phyloP scores from a whole-genome alignment of 1,140 invertebrate species.

The Achroia grisella region DNA sequence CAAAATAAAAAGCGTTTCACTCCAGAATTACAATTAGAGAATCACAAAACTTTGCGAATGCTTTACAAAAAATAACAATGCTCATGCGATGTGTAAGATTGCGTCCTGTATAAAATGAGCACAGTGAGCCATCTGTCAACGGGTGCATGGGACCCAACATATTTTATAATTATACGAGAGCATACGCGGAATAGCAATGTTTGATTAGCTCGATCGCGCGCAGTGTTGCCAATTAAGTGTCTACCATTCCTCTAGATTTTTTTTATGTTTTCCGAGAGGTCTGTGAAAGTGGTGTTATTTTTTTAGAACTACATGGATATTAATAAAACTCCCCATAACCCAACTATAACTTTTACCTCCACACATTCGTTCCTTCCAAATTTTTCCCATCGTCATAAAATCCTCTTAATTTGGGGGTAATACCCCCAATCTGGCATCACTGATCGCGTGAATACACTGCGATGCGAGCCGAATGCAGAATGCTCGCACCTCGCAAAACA shows the following conservation, averaged over 20 bases:
- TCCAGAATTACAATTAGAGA: conserved; percentile 50
- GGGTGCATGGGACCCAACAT: conserved; percentile 31
- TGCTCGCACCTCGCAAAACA: conserved; percentile 14
- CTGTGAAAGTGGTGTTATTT: no score
- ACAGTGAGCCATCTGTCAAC: conserved; percentile 50
- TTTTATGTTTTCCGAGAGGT: no score
- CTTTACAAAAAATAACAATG: conserved; percentile 53
- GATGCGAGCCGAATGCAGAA: conserved; percentile 44
- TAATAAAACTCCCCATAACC: no score
- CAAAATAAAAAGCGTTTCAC: conserved; percentile 49
- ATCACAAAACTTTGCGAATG: conserved; percentile 54
- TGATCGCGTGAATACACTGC: conserved; percentile 47
- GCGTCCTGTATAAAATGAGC: conserved; percentile 44
- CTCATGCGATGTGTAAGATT: conserved; percentile 57
- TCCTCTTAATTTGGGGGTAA: no score
- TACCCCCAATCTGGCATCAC: no score
- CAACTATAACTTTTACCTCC: no score
- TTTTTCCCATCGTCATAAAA: no score
- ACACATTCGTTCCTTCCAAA: no score
- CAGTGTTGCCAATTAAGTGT: no score
- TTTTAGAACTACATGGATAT: no score
- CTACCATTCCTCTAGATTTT: no score
- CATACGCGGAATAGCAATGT: conserved; percentile 48
- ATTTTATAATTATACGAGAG: conserved; percentile 57
- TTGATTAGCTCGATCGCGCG: conserved; percentile 36